Conservation (phyloP, 2,113 vertebrate species). For the Plestiodon gilberti region DNA sequence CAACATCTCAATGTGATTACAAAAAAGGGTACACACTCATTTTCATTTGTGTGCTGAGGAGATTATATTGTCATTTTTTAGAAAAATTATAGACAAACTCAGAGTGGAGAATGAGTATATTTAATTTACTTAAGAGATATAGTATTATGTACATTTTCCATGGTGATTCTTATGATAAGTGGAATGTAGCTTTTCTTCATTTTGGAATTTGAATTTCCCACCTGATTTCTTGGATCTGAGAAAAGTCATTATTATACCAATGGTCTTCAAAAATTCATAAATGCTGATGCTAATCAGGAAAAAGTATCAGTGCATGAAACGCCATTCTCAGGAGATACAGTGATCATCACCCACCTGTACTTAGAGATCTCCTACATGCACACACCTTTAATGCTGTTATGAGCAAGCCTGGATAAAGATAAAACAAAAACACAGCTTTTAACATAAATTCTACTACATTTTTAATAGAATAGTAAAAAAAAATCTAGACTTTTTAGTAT, state of each 20-base stretch:
- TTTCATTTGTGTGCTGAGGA: neutral
- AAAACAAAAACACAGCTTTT: slow-evolving; percentile 42
- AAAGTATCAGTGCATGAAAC: slow-evolving; percentile 48
- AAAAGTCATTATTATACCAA: too few relatives aligned
- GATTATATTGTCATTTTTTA: neutral
- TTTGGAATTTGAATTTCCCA: too few relatives aligned
- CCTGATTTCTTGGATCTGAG: too few relatives aligned
- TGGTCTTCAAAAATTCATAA: slow-evolving; percentile 42
- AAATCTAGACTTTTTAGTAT: neutral
- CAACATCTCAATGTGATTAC: neutral
- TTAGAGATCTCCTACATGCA: slow-evolving; percentile 27
- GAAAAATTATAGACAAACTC: neutral
- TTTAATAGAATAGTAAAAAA: neutral
- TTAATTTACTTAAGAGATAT: slow-evolving; percentile 21
- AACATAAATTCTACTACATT: neutral
- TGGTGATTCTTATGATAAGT: too few relatives aligned
- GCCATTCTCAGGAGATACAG: slow-evolving; percentile 43
- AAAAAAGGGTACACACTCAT: neutral
- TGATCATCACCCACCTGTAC: slow-evolving; percentile 19
- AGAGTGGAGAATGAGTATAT: neutral
- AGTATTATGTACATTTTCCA: neutral
- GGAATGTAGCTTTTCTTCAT: too few relatives aligned
- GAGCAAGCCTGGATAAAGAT: slow-evolving; percentile 27
- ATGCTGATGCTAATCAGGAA: slow-evolving; percentile 41
- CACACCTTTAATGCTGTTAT: neutral